Evolutionary conservation across 2,888 invertebrate species (phyloP).

Genomic region (Meiosimyza platycephala): DNA sequence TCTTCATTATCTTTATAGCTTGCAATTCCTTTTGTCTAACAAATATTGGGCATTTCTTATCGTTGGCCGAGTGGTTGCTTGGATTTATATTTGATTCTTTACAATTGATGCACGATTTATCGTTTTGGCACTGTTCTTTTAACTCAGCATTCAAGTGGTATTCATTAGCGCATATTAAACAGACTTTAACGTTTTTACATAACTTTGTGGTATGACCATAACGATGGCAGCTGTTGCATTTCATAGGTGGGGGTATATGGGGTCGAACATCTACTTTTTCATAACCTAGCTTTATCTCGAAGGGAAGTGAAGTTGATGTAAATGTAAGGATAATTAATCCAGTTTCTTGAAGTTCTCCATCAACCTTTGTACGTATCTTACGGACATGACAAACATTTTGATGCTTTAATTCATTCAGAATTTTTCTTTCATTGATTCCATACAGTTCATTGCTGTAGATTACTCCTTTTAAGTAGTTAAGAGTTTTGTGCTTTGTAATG

Average conservation of each 20-base stretch:
- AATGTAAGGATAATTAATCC: constrained; percentile 12
- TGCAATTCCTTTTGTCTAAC: constrained; percentile 1
- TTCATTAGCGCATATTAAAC: background rate
- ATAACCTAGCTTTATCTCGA: constrained; percentile 4
- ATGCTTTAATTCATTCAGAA: background rate
- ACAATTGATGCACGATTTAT: constrained; percentile 10
- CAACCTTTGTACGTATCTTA: background rate
- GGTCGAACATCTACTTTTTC: constrained; percentile 3
- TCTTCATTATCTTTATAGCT: constrained; percentile 5
- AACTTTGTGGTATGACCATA: constrained; percentile 7
- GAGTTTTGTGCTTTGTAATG: background rate
- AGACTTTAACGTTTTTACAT: constrained; percentile 15
- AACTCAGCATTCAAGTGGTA: constrained; percentile 10
- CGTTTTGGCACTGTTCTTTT: background rate
- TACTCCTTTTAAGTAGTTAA: background rate
- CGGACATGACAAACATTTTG: background rate
- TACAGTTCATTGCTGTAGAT: background rate
- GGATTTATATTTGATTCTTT: background rate
- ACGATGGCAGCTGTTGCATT: constrained; percentile 7
- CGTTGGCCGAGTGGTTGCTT: background rate
- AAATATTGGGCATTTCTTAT: constrained; percentile 10
- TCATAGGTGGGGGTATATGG: constrained; percentile 8
- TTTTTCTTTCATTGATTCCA: background rate
- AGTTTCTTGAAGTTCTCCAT: constrained; percentile 4
- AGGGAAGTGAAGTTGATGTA: constrained; percentile 6